Conservation (phyloP, 1,140 invertebrate genomes). For the Plectrocnemia conspersa region DNA sequence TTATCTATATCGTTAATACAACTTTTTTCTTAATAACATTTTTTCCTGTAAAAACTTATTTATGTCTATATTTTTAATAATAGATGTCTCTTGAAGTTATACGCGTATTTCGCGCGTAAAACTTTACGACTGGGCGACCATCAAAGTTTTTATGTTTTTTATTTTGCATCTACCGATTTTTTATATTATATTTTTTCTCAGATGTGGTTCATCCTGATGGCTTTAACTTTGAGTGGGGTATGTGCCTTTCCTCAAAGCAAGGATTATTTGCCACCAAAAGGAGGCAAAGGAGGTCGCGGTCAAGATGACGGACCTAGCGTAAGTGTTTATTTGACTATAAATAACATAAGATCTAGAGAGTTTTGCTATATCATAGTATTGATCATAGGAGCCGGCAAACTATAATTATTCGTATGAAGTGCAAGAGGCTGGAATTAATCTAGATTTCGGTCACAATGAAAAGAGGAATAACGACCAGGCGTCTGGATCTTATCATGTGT, state of each 20-base stretch:
- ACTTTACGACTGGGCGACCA: too few species aligned
- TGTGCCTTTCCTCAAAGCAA: slow-evolving; percentile 47
- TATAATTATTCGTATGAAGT: slow-evolving; percentile 66
- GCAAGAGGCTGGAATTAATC: slow-evolving; percentile 52
- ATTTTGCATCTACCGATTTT: background rate
- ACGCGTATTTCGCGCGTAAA: too few species aligned
- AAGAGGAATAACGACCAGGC: slow-evolving; percentile 58
- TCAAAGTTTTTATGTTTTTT: background rate
- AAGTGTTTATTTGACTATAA: slow-evolving; percentile 15
- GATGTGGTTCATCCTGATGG: slow-evolving; percentile 9
- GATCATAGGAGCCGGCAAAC: slow-evolving; percentile 57
- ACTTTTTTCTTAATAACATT: too few species aligned
- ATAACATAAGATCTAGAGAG: background rate
- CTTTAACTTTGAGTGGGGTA: slow-evolving; percentile 7
- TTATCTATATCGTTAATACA: too few species aligned
- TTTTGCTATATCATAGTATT: background rate
- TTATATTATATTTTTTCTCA: background rate
- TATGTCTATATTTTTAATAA: too few species aligned
- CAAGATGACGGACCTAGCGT: slow-evolving; percentile 39
- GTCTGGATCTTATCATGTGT: slow-evolving; percentile 59
- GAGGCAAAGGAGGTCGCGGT: slow-evolving; percentile 35
- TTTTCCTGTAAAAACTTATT: too few species aligned
- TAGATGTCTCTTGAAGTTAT: too few species aligned
- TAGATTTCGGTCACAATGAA: slow-evolving; percentile 62
- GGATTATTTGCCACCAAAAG: slow-evolving; percentile 53